Percentiles rank a stretch among this genome's conserved stretches.
These are phyloP conservation scores for Lordiphosa stackelbergi DNA, from an alignment of 1,140 invertebrate genomes.

Conservation along the genomic window DNA sequence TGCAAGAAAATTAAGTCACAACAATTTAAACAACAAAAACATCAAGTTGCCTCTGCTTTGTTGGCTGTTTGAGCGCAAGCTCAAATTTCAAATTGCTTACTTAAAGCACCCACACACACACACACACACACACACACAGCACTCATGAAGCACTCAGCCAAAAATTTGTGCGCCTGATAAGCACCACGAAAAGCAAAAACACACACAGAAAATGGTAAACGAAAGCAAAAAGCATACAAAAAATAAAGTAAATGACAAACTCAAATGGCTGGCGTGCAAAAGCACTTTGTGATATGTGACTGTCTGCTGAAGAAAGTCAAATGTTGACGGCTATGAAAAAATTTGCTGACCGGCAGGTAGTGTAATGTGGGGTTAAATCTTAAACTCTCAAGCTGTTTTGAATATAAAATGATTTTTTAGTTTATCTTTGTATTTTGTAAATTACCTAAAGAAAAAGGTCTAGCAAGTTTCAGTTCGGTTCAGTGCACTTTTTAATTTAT, in stretches of 20 bases:
- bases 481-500: too few species aligned
- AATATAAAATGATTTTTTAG: too few species aligned
- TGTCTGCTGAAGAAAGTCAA: too few species aligned
- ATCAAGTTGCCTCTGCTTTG: conserved; percentile 26
- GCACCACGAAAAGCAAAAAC: conserved; percentile 15
- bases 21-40: conserved; percentile 34
- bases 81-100: conserved; percentile 73
- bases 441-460: too few species aligned
- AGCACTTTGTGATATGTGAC: background rate
- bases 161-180: conserved; percentile 50
- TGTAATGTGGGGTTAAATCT: conserved; percentile 1
- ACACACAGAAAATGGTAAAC: background rate
- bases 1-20: conserved; percentile 60
- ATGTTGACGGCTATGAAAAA: too few species aligned
- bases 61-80: conserved; percentile 30
- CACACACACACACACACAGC: conserved; percentile 10
- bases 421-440: too few species aligned
- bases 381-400: too few species aligned
- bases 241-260: conserved; percentile 4
- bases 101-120: conserved; percentile 51
- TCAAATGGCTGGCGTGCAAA: conserved; percentile 12
- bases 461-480: too few species aligned
- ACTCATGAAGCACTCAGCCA: conserved; percentile 49
- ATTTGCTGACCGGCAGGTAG: conserved; percentile 9
- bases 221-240: conserved; percentile 38